These are phyloP conservation scores for Pomatorhinus ruficollis DNA, from an alignment of 2,113 vertebrate genomes.

Conservation along the genomic window DNA sequence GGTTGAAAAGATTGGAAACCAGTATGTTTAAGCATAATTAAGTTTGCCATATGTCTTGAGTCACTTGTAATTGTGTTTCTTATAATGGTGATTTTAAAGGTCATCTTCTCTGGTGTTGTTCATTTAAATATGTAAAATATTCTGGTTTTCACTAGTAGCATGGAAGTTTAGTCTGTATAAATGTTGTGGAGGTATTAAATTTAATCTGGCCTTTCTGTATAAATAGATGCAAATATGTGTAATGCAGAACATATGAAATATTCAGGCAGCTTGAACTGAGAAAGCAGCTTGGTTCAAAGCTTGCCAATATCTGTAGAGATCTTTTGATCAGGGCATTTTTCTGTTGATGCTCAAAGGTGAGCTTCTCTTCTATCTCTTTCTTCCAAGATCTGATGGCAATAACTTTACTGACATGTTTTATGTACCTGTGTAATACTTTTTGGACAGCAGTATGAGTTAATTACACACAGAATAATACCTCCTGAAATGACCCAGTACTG, in stretches of 20 bases:
- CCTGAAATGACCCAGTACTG: neutral
- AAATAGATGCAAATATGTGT: conserved; percentile 21
- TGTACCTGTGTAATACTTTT: neutral
- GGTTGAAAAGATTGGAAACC: conserved; percentile 22
- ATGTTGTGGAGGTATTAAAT: neutral
- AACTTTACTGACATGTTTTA: neutral
- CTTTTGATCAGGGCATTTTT: neutral
- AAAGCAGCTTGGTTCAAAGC: neutral
- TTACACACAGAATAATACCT: neutral
- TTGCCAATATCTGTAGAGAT: neutral
- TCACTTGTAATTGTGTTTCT: conserved; percentile 52
- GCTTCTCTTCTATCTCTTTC: neutral
- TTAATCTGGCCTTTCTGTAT: neutral
- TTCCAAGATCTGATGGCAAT: neutral
- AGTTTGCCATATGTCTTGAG: conserved; percentile 55
- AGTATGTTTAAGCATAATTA: conserved; percentile 45
- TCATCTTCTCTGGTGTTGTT: conserved; percentile 32
- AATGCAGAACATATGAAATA: neutral
- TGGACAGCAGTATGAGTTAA: neutral
- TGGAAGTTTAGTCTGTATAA: neutral
- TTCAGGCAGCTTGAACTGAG: neutral
- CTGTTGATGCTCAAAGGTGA: neutral
- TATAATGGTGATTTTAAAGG: conserved; percentile 55
- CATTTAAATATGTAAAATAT: conserved; percentile 1
- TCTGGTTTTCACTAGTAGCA: neutral